A percentile compares a stretch with the other conserved stretches of the same genome.
Conservation (phyloP, 2,113 vertebrate species). For the Sigmodon hispidus region DNA sequence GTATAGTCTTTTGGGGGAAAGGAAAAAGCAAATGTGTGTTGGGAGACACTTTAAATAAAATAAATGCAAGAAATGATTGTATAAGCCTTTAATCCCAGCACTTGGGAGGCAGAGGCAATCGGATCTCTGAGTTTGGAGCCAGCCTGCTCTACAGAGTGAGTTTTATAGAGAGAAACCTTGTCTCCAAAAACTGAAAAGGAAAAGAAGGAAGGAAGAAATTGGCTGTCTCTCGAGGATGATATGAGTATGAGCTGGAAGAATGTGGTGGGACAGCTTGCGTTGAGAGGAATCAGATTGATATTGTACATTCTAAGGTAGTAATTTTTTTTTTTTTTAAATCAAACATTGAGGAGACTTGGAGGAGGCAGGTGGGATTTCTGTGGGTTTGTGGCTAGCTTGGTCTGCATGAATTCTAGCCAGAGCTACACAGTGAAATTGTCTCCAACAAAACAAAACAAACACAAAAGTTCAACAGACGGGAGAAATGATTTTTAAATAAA, state of each 20-base stretch:
- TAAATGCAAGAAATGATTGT: neutral
- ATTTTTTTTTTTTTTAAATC: no score
- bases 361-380: neutral
- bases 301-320: slow-evolving; percentile 34
- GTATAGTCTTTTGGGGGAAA: neutral
- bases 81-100: neutral
- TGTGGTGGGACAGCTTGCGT: neutral
- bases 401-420: neutral
- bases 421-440: neutral
- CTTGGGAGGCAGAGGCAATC: neutral
- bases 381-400: neutral
- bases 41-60: neutral
- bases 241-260: neutral
- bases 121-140: neutral
- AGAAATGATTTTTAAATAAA: neutral
- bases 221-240: neutral
- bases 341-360: neutral
- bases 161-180: neutral
- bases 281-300: neutral
- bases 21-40: neutral
- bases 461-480: neutral
- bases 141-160: neutral
- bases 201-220: neutral
- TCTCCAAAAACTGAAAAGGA: neutral
- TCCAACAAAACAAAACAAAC: neutral